Conservation (phyloP, 1,140 invertebrate species). For the Halesus radiatus region DNA sequence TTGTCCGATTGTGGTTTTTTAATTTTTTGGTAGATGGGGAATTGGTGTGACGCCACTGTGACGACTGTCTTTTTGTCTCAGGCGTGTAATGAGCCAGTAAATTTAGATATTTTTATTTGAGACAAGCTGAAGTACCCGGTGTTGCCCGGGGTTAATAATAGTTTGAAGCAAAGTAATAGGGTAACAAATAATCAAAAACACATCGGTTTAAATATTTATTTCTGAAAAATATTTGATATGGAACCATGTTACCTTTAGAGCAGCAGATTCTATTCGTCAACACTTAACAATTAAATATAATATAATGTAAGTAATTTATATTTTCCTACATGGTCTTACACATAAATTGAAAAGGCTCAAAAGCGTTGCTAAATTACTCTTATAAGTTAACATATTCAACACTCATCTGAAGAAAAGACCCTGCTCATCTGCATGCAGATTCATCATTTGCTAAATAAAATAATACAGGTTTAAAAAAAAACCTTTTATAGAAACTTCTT, state of each 20-base stretch:
- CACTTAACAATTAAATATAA: conserved; percentile 51
- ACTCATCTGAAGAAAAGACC: conserved; percentile 10
- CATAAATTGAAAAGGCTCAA: conserved; percentile 28
- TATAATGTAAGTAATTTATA: conserved; percentile 36
- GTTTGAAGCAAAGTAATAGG: too few species aligned
- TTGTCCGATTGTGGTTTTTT: too few species aligned
- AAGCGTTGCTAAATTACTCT: conserved; percentile 29
- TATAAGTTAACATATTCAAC: neutral
- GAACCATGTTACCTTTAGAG: conserved; percentile 53
- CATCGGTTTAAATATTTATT: conserved; percentile 54
- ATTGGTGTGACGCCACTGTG: too few species aligned
- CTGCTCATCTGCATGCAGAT: conserved; percentile 26
- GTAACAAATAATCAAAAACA: conserved; percentile 10
- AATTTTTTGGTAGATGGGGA: too few species aligned
- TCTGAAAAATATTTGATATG: conserved; percentile 58
- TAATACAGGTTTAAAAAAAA: too few species aligned
- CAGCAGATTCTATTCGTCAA: conserved; percentile 50
- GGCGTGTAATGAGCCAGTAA: too few species aligned
- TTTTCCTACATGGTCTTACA: conserved; percentile 11
- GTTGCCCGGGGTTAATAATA: too few species aligned
- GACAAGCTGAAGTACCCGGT: too few species aligned
- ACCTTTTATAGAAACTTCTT: too few species aligned
- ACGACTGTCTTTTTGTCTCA: too few species aligned
- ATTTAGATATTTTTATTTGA: too few species aligned
- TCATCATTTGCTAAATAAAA: too few species aligned